Conservation (phyloP, 1,140 invertebrate genomes). For the Drosophila seguyi region DNA sequence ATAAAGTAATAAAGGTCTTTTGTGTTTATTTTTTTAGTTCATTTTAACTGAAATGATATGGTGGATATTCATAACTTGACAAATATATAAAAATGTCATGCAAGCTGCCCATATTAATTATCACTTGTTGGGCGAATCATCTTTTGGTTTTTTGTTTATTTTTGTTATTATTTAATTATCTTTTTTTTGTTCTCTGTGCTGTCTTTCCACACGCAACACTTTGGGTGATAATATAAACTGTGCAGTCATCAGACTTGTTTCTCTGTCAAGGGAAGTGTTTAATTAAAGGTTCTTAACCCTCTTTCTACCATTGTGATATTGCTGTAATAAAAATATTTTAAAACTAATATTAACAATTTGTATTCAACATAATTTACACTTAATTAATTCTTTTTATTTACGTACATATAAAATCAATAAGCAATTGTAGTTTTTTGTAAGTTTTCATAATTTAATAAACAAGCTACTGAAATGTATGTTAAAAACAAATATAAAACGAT, state of each 20-base stretch:
- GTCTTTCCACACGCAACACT: neutral
- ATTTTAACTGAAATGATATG: too few species aligned
- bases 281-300: neutral
- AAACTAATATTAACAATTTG: too few species aligned
- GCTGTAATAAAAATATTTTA: neutral
- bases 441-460: too few species aligned
- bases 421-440: too few species aligned
- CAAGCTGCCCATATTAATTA: slow-evolving; percentile 2
- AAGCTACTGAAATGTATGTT: neutral
- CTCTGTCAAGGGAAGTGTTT: neutral
- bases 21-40: neutral
- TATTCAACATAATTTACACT: too few species aligned
- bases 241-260: neutral
- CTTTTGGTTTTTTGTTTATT: slow-evolving; percentile 5
- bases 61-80: neutral
- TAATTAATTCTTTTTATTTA: too few species aligned
- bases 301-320: neutral
- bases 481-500: neutral
- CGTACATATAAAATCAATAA: too few species aligned
- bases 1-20: neutral
- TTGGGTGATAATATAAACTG: slow-evolving; percentile 1
- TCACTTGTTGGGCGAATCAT: slow-evolving; percentile 2
- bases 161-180: slow-evolving; percentile 1
- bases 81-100: neutral
- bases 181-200: neutral